Conservation (phyloP, 2,797 vertebrate genomes). For the Caiman crocodilus region DNA sequence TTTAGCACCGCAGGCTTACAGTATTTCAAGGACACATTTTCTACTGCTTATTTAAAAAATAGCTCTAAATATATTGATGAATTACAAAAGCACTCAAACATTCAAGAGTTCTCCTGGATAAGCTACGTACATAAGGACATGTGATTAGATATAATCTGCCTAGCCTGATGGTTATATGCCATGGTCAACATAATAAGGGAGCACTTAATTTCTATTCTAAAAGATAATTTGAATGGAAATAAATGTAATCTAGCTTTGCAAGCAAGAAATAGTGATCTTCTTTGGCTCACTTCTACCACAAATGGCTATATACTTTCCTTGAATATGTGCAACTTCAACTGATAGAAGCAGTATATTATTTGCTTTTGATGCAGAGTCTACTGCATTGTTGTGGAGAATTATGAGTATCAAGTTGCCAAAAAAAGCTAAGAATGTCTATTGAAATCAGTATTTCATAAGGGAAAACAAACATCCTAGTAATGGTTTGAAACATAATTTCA, state of each 20-base stretch:
- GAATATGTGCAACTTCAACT: background rate
- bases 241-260: background rate
- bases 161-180: background rate
- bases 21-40: constrained; percentile 4
- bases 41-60: constrained; percentile 33
- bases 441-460: background rate
- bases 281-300: constrained; percentile 8
- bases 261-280: background rate
- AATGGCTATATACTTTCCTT: background rate
- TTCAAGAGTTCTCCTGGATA: background rate
- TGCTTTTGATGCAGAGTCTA: background rate
- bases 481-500: background rate
- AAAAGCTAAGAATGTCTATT: background rate
- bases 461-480: background rate
- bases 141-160: constrained; percentile 14
- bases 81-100: background rate
- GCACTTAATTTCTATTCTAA: background rate
- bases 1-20: constrained; percentile 10
- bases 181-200: background rate
- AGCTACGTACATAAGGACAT: background rate
- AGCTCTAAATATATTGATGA: background rate
- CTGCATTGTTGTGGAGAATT: background rate
- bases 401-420: background rate
- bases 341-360: background rate
- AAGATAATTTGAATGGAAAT: constrained; percentile 27